These are phyloP conservation scores for Leptinotarsa texana DNA, from an alignment of 1,140 invertebrate genomes.

Conservation along the genomic window DNA sequence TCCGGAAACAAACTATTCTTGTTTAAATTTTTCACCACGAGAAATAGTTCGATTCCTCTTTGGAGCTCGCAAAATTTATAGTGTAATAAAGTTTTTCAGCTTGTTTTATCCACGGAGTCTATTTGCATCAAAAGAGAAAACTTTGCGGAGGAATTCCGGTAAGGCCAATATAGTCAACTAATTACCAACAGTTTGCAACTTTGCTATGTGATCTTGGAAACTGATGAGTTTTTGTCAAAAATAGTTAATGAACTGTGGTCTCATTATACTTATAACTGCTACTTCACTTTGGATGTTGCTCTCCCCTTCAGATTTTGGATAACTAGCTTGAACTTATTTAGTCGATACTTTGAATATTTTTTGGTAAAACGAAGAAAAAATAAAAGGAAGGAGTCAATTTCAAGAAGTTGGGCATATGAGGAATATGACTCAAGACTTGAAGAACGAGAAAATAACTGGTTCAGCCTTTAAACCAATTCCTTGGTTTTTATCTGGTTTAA, in stretches of 20 bases:
- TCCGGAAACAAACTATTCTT: neutral
- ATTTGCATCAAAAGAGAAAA: constrained; percentile 3
- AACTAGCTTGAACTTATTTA: no score
- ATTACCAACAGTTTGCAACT: neutral
- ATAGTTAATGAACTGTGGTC: neutral
- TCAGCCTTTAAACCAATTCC: no score
- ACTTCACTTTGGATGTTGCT: no score
- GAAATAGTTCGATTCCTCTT: neutral
- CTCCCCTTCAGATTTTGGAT: no score
- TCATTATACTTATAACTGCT: no score
- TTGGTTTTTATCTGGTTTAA: no score
- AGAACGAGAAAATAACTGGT: no score
- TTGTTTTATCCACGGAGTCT: neutral
- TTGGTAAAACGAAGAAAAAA: no score
- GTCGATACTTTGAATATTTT: no score
- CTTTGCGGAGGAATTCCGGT: neutral
- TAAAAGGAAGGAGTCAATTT: no score
- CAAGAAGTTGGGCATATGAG: no score
- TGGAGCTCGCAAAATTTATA: neutral
- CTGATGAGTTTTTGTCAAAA: neutral
- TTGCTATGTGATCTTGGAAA: neutral
- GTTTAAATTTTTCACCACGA: neutral
- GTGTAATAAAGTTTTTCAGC: neutral
- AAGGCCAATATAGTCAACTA: neutral
- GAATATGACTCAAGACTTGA: no score